phyloP scores from a whole-genome alignment of 2,888 invertebrate species.

The Monoplex corrugatus region DNA sequence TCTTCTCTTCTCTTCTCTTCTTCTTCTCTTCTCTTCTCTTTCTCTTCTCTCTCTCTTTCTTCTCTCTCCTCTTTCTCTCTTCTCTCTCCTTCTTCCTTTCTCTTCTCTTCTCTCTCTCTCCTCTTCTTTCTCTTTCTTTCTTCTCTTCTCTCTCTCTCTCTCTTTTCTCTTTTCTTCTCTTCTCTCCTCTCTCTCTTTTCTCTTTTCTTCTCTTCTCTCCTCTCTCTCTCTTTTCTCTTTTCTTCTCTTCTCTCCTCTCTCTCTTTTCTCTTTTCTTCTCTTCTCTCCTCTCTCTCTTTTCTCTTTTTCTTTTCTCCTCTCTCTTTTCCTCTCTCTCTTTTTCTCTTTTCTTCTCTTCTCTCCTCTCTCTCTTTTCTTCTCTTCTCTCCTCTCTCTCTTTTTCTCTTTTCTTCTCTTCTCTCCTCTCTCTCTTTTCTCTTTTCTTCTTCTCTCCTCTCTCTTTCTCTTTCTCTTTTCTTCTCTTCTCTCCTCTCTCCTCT shows the following conservation, averaged over 20 bases:
- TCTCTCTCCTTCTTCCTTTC: not conserved
- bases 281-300: not conserved
- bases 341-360: too few relatives aligned
- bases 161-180: not conserved
- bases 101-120: not conserved
- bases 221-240: not conserved
- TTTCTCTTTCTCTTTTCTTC: conserved; percentile 56
- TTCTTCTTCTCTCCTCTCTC: not conserved
- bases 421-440: not conserved
- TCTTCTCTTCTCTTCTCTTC: not conserved
- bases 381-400: not conserved
- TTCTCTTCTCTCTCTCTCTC: not conserved
- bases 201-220: too few relatives aligned
- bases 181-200: not conserved
- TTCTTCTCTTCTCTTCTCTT: not conserved
- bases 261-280: not conserved
- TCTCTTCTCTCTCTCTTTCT: not conserved
- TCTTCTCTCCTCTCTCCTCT: too few relatives aligned
- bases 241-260: not conserved
- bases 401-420: not conserved
- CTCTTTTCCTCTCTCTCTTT: not conserved
- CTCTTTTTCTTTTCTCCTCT: not conserved
- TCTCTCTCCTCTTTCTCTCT: not conserved
- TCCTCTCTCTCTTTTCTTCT: too few relatives aligned
- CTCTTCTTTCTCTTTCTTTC: too few relatives aligned